phyloP scores from a whole-genome alignment of 2,797 vertebrate species.

The Oryzias dopingdopingensis region DNA sequence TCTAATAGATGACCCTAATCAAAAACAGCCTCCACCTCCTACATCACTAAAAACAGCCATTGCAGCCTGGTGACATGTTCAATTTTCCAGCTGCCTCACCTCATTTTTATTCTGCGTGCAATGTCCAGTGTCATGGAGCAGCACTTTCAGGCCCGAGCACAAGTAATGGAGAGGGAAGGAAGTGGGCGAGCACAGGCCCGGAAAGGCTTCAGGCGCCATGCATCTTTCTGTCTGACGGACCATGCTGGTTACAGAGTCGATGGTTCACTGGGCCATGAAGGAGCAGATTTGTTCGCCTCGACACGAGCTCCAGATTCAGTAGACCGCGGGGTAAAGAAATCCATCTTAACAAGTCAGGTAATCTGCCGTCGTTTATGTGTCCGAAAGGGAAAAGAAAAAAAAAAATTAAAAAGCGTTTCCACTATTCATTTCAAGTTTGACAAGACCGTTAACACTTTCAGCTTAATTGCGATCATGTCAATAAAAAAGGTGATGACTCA shows the following conservation, averaged over 20 bases:
- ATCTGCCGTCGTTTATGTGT: slow-evolving; percentile 32
- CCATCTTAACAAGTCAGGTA: slow-evolving; percentile 41
- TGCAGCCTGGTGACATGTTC: slow-evolving; percentile 61
- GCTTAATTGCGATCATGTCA: no score
- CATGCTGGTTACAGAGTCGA: slow-evolving; percentile 59
- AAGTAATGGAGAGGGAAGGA: slow-evolving; percentile 25
- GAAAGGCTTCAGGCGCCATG: slow-evolving; percentile 54
- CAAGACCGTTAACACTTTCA: no score
- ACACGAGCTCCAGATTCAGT: slow-evolving; percentile 28
- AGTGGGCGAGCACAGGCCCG: slow-evolving; percentile 21
- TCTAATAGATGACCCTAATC: slow-evolving; percentile 55
- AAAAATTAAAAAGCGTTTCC: slow-evolving; percentile 1
- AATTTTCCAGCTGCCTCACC: slow-evolving; percentile 64
- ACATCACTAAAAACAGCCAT: slow-evolving; percentile 54
- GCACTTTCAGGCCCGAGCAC: slow-evolving; percentile 38
- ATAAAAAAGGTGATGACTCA: no score
- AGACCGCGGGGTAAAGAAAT: slow-evolving; percentile 7
- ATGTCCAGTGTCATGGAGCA: slow-evolving; percentile 58
- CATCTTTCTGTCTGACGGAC: slow-evolving; percentile 61
- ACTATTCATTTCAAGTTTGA: background rate
- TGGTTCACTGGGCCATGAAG: slow-evolving; percentile 64
- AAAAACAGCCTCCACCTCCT: slow-evolving; percentile 34
- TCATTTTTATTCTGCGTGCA: slow-evolving; percentile 65
- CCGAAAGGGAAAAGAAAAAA: background rate
- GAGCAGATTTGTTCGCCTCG: slow-evolving; percentile 56